Conservation (phyloP, 2,888 invertebrate genomes). For the Lingula anatina region DNA sequence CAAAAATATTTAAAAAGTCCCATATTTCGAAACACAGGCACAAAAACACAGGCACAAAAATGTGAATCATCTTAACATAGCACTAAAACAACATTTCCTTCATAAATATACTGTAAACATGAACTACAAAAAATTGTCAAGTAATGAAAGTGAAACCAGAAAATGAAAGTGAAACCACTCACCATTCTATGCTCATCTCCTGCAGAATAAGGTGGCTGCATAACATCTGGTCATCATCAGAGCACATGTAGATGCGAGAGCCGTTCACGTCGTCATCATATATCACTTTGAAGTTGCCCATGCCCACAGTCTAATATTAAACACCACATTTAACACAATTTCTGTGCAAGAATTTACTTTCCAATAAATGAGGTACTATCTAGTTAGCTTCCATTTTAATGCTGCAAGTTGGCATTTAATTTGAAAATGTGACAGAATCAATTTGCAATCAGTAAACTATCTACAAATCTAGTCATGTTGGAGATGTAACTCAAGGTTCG, state of each 20-base stretch:
- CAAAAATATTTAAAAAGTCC: background rate
- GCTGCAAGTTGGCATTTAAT: background rate
- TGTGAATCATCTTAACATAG: background rate
- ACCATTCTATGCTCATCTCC: conserved; percentile 19
- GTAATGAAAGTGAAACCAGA: background rate
- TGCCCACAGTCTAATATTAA: conserved; percentile 22
- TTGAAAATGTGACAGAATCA: no score
- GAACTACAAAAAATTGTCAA: background rate
- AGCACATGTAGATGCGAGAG: conserved; percentile 18
- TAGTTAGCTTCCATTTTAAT: background rate
- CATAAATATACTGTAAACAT: background rate
- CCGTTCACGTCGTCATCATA: conserved; percentile 29
- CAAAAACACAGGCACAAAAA: background rate
- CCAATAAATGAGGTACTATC: no score
- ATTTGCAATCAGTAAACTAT: no score
- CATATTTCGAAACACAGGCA: background rate
- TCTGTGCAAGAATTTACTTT: no score
- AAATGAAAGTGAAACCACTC: conserved; percentile 7
- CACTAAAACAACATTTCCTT: no score
- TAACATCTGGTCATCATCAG: conserved; percentile 16
- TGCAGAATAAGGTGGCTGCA: conserved; percentile 33
- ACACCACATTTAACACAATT: background rate
- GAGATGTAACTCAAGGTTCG: no score
- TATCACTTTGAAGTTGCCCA: conserved; percentile 21
- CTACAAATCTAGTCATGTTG: no score